phyloP scores from a whole-genome alignment of 2,888 invertebrate species.

The Drosophila mettleri region DNA sequence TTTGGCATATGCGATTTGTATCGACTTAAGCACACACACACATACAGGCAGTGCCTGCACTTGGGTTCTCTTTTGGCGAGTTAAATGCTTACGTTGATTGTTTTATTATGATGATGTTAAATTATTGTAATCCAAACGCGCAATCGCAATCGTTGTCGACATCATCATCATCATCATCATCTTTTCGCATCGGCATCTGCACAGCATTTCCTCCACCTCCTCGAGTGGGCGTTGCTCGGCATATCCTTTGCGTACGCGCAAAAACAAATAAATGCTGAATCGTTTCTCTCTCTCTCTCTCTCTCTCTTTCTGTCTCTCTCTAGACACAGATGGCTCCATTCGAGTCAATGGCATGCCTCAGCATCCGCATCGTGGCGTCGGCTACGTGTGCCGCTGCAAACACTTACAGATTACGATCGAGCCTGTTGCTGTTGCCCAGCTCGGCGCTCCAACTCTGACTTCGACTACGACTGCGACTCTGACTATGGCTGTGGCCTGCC shows the following conservation, averaged over 20 bases:
- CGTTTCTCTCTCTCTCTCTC: constrained; percentile 1
- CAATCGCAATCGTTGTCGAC: constrained; percentile 82
- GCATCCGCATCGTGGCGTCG: constrained; percentile 35
- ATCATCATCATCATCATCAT: constrained; percentile 64
- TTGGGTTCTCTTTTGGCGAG: constrained; percentile 39
- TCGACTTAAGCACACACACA: constrained; percentile 72
- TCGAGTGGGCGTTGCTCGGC: constrained; percentile 66
- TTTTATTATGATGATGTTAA: constrained; percentile 85
- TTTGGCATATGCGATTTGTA: constrained; percentile 79
- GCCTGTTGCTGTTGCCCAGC: constrained; percentile 45
- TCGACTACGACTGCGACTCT: constrained; percentile 1
- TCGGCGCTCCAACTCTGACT: constrained; percentile 9
- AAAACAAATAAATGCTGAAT: constrained; percentile 73
- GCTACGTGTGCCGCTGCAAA: constrained; percentile 66
- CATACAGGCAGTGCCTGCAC: constrained; percentile 6
- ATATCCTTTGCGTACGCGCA: constrained; percentile 76
- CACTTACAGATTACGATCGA: constrained; percentile 79
- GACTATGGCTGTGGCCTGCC: constrained; percentile 20
- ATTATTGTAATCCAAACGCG: constrained; percentile 83
- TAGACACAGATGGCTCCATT: neutral
- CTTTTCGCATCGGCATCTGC: constrained; percentile 47
- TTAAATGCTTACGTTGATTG: constrained; percentile 83
- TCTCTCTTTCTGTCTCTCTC: neutral
- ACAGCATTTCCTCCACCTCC: neutral
- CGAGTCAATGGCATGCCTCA: constrained; percentile 29